Conservation (phyloP, 2,888 invertebrate species). For the Euphydryas editha region DNA sequence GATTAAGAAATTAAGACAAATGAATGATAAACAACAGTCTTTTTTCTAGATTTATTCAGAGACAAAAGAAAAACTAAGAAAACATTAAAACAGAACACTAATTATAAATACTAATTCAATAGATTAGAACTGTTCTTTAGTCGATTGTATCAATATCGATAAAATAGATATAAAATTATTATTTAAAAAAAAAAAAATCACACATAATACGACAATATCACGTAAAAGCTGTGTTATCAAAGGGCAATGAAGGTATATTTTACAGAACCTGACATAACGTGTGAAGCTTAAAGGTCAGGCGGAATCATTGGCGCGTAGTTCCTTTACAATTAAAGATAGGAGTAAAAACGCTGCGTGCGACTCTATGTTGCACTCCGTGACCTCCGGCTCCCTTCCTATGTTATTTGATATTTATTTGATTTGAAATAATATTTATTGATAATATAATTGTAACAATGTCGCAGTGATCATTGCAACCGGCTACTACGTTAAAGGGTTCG, state of each 20-base stretch:
- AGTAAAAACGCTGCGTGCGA: constrained; percentile 31
- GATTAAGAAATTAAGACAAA: no score
- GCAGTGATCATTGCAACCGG: no score
- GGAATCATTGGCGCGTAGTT: constrained; percentile 71
- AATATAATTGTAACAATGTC: background rate
- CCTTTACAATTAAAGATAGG: constrained; percentile 45
- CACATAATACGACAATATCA: constrained; percentile 12
- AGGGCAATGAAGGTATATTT: constrained; percentile 38
- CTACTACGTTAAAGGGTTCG: no score
- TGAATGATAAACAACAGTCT: no score
- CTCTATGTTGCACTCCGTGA: background rate
- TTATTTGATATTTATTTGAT: background rate
- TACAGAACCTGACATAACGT: constrained; percentile 36
- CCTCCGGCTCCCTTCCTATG: background rate
- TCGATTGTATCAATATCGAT: background rate
- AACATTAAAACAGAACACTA: no score
- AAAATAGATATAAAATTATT: background rate
- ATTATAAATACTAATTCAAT: background rate
- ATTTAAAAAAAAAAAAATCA: background rate
- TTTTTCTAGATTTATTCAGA: no score
- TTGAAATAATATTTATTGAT: background rate
- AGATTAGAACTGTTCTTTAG: background rate
- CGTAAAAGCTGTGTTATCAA: constrained; percentile 12
- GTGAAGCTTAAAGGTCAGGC: constrained; percentile 47
- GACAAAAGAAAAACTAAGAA: no score